Evolutionary conservation across 2,113 vertebrate species (phyloP).

Genomic region (Bambusicola thoracicus): DNA sequence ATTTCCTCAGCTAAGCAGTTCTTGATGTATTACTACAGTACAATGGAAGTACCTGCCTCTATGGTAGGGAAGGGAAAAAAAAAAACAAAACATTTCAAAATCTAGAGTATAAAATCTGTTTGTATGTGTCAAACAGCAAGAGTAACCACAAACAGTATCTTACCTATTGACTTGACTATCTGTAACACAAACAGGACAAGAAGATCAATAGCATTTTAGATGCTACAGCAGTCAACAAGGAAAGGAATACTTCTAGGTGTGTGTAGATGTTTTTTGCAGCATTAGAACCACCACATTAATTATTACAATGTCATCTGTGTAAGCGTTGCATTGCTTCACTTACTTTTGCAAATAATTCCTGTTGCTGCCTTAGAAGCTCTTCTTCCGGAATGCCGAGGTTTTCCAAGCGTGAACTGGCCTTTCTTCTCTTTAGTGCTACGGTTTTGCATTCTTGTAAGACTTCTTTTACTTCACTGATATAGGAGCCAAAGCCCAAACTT

Average conservation of each 20-base stretch:
- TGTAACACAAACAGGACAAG: not conserved
- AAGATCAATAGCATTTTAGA: not conserved
- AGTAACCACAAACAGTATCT: not conserved
- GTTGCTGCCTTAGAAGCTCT: constrained; percentile 95
- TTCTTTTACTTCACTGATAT: constrained; percentile 98
- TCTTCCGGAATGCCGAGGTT: constrained; percentile 98
- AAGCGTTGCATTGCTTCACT: constrained; percentile 52
- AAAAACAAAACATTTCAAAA: not conserved
- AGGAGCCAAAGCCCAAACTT: constrained; percentile 97
- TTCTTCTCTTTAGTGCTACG: constrained; percentile 97
- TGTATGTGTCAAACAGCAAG: not conserved
- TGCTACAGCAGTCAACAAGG: not conserved
- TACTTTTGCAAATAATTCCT: constrained; percentile 99
- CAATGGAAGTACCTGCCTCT: not conserved
- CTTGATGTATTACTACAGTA: not conserved
- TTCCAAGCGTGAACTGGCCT: constrained; percentile 96
- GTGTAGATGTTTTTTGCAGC: not conserved
- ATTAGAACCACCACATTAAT: not conserved
- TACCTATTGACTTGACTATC: not conserved
- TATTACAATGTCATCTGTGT: not conserved
- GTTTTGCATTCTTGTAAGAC: constrained; percentile 99
- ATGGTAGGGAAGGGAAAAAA: not conserved
- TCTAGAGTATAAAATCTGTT: not conserved
- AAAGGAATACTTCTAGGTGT: not conserved
- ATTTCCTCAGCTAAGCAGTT: not conserved